These are phyloP conservation scores for Syngnathus rostellatus DNA, from an alignment of 2,797 vertebrate species.

Conservation along the genomic window DNA sequence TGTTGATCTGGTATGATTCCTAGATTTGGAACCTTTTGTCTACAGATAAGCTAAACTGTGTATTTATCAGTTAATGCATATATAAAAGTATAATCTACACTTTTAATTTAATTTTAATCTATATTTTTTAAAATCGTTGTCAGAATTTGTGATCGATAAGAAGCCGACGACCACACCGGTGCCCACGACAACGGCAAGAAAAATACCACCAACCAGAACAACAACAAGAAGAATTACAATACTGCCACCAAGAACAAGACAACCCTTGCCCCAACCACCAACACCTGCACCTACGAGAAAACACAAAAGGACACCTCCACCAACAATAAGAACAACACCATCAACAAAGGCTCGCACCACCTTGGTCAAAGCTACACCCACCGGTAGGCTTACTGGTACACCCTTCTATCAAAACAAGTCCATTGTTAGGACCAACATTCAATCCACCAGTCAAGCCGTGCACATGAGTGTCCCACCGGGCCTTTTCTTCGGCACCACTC, in stretches of 20 bases:
- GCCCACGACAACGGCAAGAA: slow-evolving; percentile 49
- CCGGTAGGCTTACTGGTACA: slow-evolving; percentile 49
- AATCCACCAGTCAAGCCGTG: slow-evolving; percentile 21
- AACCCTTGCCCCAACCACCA: not conserved
- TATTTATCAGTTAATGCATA: not conserved
- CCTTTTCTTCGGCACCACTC: slow-evolving; percentile 26
- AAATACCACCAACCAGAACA: slow-evolving; percentile 18
- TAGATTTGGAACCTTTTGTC: too few species aligned
- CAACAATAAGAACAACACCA: slow-evolving; percentile 29
- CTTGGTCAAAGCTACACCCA: slow-evolving; percentile 30
- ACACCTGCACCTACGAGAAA: slow-evolving; percentile 9
- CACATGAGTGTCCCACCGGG: slow-evolving; percentile 23
- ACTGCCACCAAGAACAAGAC: slow-evolving; percentile 24
- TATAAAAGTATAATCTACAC: not conserved
- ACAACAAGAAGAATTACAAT: slow-evolving; percentile 28
- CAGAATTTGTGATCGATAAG: slow-evolving; percentile 73
- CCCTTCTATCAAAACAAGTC: slow-evolving; percentile 24
- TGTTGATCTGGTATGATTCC: not conserved
- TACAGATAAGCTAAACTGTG: not conserved
- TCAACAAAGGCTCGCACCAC: slow-evolving; percentile 34
- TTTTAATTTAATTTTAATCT: slow-evolving; percentile 3
- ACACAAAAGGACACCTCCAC: slow-evolving; percentile 25
- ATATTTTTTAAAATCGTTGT: slow-evolving; percentile 3
- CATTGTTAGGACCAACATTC: slow-evolving; percentile 14
- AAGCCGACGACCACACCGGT: slow-evolving; percentile 63